Percentiles rank a stretch among this genome's conserved stretches.
phyloP scores from a whole-genome alignment of 2,888 invertebrate species.

The Eupithecia vulgata region DNA sequence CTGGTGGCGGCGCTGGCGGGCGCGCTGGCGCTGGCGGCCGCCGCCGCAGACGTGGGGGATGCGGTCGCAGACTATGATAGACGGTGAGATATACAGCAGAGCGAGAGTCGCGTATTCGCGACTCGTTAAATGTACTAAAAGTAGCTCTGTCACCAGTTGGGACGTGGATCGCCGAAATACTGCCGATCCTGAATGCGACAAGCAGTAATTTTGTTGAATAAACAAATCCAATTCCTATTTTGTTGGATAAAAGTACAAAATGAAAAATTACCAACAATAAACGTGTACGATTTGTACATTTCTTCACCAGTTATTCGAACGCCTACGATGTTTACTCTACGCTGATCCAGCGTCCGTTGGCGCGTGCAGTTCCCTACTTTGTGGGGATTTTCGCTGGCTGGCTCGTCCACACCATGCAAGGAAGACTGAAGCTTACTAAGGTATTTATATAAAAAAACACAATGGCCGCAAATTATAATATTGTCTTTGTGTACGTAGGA shows the following conservation, averaged over 20 bases:
- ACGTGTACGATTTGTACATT: background rate
- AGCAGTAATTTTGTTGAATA: background rate
- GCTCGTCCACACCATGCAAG: slow-evolving; percentile 87
- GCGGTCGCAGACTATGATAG: slow-evolving; percentile 51
- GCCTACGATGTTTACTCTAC: slow-evolving; percentile 75
- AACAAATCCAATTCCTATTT: background rate
- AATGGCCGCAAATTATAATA: no score
- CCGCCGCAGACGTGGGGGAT: slow-evolving; percentile 75
- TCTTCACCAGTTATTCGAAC: slow-evolving; percentile 52
- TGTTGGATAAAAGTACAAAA: no score
- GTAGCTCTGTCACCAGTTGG: background rate
- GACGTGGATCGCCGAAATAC: background rate
- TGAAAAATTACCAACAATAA: background rate
- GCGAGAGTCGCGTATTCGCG: background rate
- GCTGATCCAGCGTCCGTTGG: slow-evolving; percentile 89
- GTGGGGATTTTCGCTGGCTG: slow-evolving; percentile 90
- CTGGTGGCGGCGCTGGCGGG: slow-evolving; percentile 70
- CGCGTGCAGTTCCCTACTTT: slow-evolving; percentile 89
- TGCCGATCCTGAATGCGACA: background rate
- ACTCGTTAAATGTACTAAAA: background rate
- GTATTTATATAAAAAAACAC: slow-evolving; percentile 44
- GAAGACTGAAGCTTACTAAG: slow-evolving; percentile 65
- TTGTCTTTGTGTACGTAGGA: background rate
- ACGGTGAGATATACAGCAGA: slow-evolving; percentile 45
- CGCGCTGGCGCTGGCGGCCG: slow-evolving; percentile 69